phyloP scores from a whole-genome alignment of 1,140 invertebrate genomes.

The Aradophagus sp. region DNA sequence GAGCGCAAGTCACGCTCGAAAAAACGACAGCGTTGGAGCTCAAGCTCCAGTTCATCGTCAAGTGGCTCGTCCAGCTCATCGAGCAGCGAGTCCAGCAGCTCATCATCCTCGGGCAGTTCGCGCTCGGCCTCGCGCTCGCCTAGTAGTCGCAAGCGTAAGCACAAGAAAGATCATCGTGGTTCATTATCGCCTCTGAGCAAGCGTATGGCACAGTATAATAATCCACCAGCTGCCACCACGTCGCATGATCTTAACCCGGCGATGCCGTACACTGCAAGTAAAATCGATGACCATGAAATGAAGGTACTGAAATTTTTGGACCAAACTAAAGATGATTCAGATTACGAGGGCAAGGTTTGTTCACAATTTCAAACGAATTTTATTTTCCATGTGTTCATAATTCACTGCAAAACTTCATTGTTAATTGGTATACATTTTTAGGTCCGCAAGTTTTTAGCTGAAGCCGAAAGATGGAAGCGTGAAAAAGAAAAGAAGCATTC shows the following conservation, averaged over 20 bases:
- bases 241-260: slow-evolving; percentile 78
- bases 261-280: slow-evolving; percentile 72
- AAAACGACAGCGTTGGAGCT: slow-evolving; percentile 79
- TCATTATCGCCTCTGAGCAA: slow-evolving; percentile 87
- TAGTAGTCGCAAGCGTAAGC: slow-evolving; percentile 78
- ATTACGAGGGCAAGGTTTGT: slow-evolving; percentile 84
- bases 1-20: slow-evolving; percentile 83
- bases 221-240: slow-evolving; percentile 73
- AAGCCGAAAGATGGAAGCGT: slow-evolving; percentile 85
- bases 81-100: slow-evolving; percentile 76
- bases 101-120: slow-evolving; percentile 78
- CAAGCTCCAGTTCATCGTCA: slow-evolving; percentile 79
- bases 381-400: too few relatives aligned
- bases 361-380: background rate
- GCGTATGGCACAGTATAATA: slow-evolving; percentile 80
- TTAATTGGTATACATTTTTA: slow-evolving; percentile 22
- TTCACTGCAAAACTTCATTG: background rate
- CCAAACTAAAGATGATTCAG: slow-evolving; percentile 86
- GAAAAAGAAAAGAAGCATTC: slow-evolving; percentile 82
- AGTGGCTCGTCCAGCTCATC: slow-evolving; percentile 78
- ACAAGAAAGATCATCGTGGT: slow-evolving; percentile 79
- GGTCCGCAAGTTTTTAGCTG: slow-evolving; percentile 87
- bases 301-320: slow-evolving; percentile 85
- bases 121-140: slow-evolving; percentile 77
- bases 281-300: slow-evolving; percentile 80